Base-by-base conservation (phyloP, 2,797 vertebrate genomes). In the Semotilus atromaculatus region DNA sequence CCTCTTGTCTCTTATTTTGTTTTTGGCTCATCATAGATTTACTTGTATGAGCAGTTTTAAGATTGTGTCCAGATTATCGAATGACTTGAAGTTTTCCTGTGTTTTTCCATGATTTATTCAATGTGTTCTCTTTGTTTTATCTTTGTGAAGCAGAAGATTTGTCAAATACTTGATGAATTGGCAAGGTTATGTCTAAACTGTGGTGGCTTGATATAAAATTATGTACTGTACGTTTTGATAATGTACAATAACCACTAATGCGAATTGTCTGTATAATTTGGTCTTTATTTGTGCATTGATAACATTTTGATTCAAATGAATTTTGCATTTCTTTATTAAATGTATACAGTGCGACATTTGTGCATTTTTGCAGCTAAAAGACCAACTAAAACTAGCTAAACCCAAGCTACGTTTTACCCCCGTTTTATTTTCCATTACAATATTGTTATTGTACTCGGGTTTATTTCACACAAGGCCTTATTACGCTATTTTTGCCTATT, bases 251-350 rank as follows among this genome's bases (percentile, higher is more conserved):
- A 82, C 55, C 40, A 82, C 31, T 82, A 18, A 51, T 48, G 29
- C 55, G 55, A 62, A 8, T 26, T 74, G 31, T 68, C 36, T 81
- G 58, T 74, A 51, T 82, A 43, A 60, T 82, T 82, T 62, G 70
- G 26, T 62, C 23, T 81, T 26, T 40, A 40, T 58, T 38, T 74
- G 55, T 64, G 55, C 14, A 34, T 48, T 73, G 7, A 16, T 23
- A 21, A 43, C 51, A 6, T 60, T 31, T 82, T n/a, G 7, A 34
- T 72, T 62, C 43, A 7, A 45, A 45, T n/a, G 3, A 34, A 10
- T 81, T 72, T 23, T 48, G 77, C 43, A 48, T 70, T 81, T 58
- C 9, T 38, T 26, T 40, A 81, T 55, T 70, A 81, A 81, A 81
- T 26, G 21, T 40, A 7, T 38, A 26, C 48, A 29, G 8, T 48